A percentile compares a stretch with the other conserved stretches of the same genome.
Conservation (phyloP, 2,113 vertebrate genomes). For the Buteo buteo region DNA sequence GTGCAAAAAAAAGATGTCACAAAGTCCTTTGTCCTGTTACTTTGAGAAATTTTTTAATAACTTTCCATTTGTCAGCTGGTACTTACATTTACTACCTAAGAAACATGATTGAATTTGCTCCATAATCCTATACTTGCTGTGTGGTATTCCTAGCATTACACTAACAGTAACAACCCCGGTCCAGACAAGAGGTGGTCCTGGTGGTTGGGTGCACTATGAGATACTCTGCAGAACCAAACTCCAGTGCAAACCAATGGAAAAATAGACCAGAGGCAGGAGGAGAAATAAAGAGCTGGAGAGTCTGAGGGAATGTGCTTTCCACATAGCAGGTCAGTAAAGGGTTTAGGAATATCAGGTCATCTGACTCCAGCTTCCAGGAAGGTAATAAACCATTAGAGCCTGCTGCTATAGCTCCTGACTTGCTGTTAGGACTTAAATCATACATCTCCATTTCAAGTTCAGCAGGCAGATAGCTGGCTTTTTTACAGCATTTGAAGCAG, state of each 20-base stretch:
- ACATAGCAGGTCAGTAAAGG: background rate
- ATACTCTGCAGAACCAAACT: background rate
- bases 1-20: background rate
- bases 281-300: background rate
- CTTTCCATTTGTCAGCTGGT: background rate
- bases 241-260: background rate
- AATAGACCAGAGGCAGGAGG: background rate
- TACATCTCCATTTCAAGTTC: background rate
- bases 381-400: background rate
- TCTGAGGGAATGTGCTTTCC: background rate
- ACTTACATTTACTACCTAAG: background rate
- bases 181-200: background rate
- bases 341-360: background rate
- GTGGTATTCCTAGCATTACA: background rate
- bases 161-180: background rate
- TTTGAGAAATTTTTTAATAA: background rate
- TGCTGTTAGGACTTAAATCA: background rate
- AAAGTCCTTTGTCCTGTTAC: background rate
- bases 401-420: background rate
- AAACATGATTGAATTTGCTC: background rate
- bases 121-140: background rate
- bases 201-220: background rate
- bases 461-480: background rate
- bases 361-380: background rate
- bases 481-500: background rate